phyloP scores from a whole-genome alignment of 2,888 invertebrate species.

The Bedellia somnulentella region DNA sequence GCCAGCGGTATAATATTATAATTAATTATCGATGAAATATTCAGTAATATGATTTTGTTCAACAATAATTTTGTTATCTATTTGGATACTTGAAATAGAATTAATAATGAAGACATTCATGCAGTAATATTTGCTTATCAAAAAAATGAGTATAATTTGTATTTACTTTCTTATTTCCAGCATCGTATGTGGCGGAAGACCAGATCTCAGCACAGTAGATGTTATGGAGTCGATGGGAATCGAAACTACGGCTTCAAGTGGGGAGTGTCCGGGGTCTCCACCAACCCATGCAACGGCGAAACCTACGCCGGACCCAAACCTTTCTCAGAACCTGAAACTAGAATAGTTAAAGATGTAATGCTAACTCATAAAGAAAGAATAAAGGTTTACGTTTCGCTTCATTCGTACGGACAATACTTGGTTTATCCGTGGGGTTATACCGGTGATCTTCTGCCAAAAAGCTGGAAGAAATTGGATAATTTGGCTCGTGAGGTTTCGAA shows the following conservation, averaged over 20 bases:
- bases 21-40: too few species aligned
- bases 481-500: conserved; percentile 36
- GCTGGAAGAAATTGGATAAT: conserved; percentile 41
- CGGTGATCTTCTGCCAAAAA: conserved; percentile 37
- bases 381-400: conserved; percentile 68
- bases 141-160: too few species aligned
- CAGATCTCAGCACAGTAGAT: conserved; percentile 35
- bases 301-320: conserved; percentile 61
- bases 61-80: too few species aligned
- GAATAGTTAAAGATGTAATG: conserved; percentile 56
- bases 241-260: conserved; percentile 71
- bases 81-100: too few species aligned
- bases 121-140: too few species aligned
- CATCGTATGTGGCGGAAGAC: conserved; percentile 69
- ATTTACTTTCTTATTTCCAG: conserved; percentile 35
- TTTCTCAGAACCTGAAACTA: conserved; percentile 66
- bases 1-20: too few species aligned
- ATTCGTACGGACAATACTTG: conserved; percentile 67
- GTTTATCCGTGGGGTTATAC: conserved; percentile 69
- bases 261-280: conserved; percentile 68
- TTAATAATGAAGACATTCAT: too few species aligned
- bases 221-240: conserved; percentile 69
- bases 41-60: too few species aligned
- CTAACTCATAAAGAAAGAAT: conserved; percentile 42
- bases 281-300: conserved; percentile 56